Evolutionary conservation across 2,888 invertebrate species (phyloP).

Genomic region (Andrena bucephala): DNA sequence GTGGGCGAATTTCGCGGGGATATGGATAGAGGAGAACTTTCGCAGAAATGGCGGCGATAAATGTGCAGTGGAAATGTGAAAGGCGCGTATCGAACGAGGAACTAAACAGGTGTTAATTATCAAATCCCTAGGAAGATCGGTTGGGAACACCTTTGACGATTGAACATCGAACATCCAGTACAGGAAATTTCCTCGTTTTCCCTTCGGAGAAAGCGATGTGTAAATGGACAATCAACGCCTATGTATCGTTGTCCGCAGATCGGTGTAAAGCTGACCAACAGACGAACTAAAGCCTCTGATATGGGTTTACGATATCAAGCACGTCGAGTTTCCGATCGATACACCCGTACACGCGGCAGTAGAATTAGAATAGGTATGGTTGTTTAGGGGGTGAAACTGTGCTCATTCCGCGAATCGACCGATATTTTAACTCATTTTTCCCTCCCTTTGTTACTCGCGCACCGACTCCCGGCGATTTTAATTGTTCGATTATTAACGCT

Average conservation of each 20-base stretch:
- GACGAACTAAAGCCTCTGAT: constrained; percentile 51
- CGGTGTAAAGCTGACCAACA: constrained; percentile 35
- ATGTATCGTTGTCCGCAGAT: constrained; percentile 13
- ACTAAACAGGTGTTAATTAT: background rate
- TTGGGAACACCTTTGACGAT: too few relatives aligned
- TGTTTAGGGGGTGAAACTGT: constrained; percentile 45
- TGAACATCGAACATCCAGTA: too few relatives aligned
- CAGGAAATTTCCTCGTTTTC: background rate
- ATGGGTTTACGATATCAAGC: constrained; percentile 69
- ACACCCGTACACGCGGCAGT: constrained; percentile 58
- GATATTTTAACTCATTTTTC: constrained; percentile 34
- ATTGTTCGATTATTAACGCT: constrained; percentile 54
- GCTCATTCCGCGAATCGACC: constrained; percentile 6
- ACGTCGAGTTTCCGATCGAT: constrained; percentile 71
- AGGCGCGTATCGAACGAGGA: background rate
- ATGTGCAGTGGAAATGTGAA: constrained; percentile 13
- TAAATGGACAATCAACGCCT: background rate
- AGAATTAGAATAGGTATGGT: constrained; percentile 65
- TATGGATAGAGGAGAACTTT: constrained; percentile 59
- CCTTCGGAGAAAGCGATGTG: background rate
- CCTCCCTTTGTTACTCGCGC: constrained; percentile 15
- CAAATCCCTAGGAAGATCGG: too few relatives aligned
- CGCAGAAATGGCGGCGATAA: constrained; percentile 41
- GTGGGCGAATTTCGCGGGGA: constrained; percentile 53
- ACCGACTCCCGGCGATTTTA: constrained; percentile 39